These are phyloP conservation scores for Atta colombica DNA, from an alignment of 1,140 invertebrate genomes.

Conservation along the genomic window DNA sequence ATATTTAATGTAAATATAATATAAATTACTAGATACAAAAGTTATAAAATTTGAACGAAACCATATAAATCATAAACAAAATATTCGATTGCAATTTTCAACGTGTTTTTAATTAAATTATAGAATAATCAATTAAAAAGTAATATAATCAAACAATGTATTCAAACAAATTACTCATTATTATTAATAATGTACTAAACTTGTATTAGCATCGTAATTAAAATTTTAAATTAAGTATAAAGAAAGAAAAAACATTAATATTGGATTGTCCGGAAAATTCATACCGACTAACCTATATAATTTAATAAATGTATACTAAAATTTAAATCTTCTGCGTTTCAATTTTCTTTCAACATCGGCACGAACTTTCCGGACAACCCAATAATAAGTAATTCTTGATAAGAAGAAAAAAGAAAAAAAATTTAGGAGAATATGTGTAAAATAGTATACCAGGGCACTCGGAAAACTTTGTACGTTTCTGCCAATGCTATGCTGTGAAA, in stretches of 20 bases:
- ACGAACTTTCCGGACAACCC: too few species aligned
- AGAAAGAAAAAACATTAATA: background rate
- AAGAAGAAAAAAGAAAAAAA: background rate
- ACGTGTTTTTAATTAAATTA: background rate
- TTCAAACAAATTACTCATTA: background rate
- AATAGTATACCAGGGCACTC: slow-evolving; percentile 18
- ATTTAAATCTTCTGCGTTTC: too few species aligned
- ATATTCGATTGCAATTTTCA: background rate
- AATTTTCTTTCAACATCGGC: too few species aligned
- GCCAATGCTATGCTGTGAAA: slow-evolving; percentile 66
- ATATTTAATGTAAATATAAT: background rate
- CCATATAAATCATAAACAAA: background rate
- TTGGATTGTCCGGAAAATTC: too few species aligned
- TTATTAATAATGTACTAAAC: background rate
- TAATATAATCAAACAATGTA: background rate
- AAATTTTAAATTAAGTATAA: slow-evolving; percentile 1
- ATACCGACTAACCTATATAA: too few species aligned
- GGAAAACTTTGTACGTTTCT: slow-evolving; percentile 45
- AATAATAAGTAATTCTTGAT: background rate
- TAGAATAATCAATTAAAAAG: background rate
- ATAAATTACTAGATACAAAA: background rate
- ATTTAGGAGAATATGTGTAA: background rate
- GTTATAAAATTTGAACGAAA: background rate
- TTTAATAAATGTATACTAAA: too few species aligned
- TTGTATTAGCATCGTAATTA: background rate